Evolutionary conservation across 2,888 invertebrate genomes (phyloP).

Genomic region (Acanthosepion lycidas): DNA sequence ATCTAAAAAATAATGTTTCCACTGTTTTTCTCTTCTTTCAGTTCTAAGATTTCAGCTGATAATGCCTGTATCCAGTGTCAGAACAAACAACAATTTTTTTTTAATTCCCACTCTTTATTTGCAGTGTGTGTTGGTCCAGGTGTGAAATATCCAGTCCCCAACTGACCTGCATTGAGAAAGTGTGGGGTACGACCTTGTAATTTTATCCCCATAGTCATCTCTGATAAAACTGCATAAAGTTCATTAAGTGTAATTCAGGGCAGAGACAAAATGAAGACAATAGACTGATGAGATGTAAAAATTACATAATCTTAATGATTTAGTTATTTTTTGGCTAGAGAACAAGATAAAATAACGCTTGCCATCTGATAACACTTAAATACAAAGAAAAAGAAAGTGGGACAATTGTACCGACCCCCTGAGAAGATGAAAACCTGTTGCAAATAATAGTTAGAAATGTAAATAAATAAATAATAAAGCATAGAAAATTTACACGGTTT

Average conservation of each 20-base stretch:
- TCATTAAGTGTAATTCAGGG: not conserved
- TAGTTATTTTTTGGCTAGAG: not conserved
- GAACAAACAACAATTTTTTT: not conserved
- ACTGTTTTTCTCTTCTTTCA: not conserved
- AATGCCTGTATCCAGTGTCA: not conserved
- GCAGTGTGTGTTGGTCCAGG: not conserved
- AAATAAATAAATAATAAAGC: too few species aligned
- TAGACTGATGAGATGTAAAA: not conserved
- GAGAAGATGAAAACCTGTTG: not conserved
- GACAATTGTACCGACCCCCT: not conserved
- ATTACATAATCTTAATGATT: not conserved
- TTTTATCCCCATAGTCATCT: not conserved
- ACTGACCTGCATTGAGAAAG: not conserved
- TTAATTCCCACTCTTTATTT: not conserved
- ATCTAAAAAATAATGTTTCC: not conserved
- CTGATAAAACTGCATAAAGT: not conserved
- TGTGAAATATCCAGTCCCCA: not conserved
- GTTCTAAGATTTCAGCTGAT: not conserved
- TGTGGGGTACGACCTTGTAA: not conserved
- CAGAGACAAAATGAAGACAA: not conserved
- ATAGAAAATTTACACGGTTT: too few species aligned
- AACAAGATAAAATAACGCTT: not conserved
- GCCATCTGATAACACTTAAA: not conserved
- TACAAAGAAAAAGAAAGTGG: not conserved
- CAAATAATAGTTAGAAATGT: not conserved